Evolutionary conservation across 2,888 invertebrate species (phyloP).

Genomic region (Euphydryas editha): DNA sequence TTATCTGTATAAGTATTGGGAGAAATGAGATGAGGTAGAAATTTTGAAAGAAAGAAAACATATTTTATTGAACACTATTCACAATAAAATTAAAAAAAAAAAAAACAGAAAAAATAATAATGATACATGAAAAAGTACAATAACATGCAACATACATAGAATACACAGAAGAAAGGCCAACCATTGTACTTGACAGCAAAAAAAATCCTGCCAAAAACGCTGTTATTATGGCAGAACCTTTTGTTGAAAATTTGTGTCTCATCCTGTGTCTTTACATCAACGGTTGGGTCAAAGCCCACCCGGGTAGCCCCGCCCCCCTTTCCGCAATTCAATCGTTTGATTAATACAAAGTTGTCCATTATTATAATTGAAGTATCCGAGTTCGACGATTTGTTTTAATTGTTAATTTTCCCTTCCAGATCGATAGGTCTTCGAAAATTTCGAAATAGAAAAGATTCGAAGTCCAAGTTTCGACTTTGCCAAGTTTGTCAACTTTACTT

Average conservation of each 20-base stretch:
- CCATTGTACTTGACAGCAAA: too few species aligned
- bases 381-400: constrained; percentile 56
- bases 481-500: constrained; percentile 13
- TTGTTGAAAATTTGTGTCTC: constrained; percentile 14
- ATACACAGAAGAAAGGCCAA: too few species aligned
- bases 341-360: constrained; percentile 64
- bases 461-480: constrained; percentile 23
- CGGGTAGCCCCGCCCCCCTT: constrained; percentile 30
- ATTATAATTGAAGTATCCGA: constrained; percentile 60
- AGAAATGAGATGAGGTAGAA: too few species aligned
- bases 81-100: too few species aligned
- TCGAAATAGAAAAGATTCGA: constrained; percentile 20
- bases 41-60: too few species aligned
- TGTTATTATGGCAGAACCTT: too few species aligned
- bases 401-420: constrained; percentile 49
- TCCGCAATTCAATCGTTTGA: constrained; percentile 55
- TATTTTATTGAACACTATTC: too few species aligned
- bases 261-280: constrained; percentile 37
- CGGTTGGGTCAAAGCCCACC: constrained; percentile 8
- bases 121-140: too few species aligned
- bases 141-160: too few species aligned
- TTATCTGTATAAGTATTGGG: too few species aligned
- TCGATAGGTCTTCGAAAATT: constrained; percentile 43
- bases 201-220: too few species aligned
- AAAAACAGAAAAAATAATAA: too few species aligned